Evolutionary conservation across 2,888 invertebrate genomes (phyloP).

Genomic region (Rhyacophila evoluta): DNA sequence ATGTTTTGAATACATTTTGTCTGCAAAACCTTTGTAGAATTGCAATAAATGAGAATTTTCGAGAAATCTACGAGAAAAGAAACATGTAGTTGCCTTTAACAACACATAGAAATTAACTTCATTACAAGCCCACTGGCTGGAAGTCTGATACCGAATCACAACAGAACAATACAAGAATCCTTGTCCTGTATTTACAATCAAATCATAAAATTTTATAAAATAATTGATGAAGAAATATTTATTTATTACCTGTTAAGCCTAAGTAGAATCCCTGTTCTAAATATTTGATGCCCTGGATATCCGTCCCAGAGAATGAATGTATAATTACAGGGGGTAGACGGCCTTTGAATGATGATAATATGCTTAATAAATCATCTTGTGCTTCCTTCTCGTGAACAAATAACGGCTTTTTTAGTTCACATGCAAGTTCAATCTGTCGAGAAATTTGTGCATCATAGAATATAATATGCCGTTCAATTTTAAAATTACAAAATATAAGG

Average conservation of each 20-base stretch:
- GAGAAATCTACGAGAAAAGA: no score
- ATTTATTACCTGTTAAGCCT: slow-evolving; percentile 77
- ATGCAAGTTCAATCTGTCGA: slow-evolving; percentile 82
- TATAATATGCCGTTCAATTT: neutral
- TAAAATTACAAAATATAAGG: no score
- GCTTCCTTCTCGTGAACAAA: slow-evolving; percentile 95
- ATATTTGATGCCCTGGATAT: slow-evolving; percentile 85
- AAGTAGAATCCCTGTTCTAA: slow-evolving; percentile 88
- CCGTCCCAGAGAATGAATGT: slow-evolving; percentile 92
- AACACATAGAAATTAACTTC: no score
- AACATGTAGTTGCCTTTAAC: no score
- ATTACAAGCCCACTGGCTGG: no score
- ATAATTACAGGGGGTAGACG: slow-evolving; percentile 85
- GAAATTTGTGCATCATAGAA: neutral
- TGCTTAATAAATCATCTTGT: slow-evolving; percentile 84
- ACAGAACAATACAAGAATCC: no score
- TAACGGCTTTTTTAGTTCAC: slow-evolving; percentile 86
- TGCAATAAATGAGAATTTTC: no score
- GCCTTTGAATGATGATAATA: slow-evolving; percentile 67
- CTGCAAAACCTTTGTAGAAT: no score
- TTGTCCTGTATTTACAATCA: no score
- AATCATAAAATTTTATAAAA: no score
- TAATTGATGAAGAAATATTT: neutral
- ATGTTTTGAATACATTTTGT: no score
- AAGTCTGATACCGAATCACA: no score